A percentile compares a stretch with the other conserved stretches of the same genome.
Evolutionary conservation across 2,888 invertebrate species (phyloP).

Genomic region (Euclidia mi): DNA sequence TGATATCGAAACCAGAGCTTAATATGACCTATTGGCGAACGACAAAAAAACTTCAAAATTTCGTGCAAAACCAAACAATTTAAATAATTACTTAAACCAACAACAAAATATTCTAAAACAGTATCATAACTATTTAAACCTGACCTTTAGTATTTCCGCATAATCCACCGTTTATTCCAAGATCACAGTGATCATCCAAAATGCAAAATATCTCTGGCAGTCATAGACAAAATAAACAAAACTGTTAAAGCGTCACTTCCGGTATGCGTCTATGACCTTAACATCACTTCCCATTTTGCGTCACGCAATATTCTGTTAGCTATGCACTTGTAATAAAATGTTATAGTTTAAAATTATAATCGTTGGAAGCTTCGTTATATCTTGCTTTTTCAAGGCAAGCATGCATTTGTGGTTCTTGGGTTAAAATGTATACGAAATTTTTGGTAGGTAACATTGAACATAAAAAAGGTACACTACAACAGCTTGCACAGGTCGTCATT

Average conservation of each 20-base stretch:
- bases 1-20: too few species aligned
- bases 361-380: neutral
- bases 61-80: too few species aligned
- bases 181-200: constrained; percentile 39
- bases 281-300: constrained; percentile 34
- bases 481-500: too few species aligned
- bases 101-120: too few species aligned
- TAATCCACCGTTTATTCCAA: constrained; percentile 29
- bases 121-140: constrained; percentile 9
- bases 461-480: too few species aligned
- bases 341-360: constrained; percentile 1
- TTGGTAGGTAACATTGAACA: too few species aligned
- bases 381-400: constrained; percentile 3
- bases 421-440: too few species aligned
- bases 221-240: constrained; percentile 51
- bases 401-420: neutral
- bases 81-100: too few species aligned
- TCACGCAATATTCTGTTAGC: constrained; percentile 5
- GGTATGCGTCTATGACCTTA: constrained; percentile 29
- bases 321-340: neutral
- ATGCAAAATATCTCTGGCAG: constrained; percentile 41
- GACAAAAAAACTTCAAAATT: too few species aligned
- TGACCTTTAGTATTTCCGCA: constrained; percentile 12
- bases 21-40: too few species aligned
- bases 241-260: constrained; percentile 43